These are phyloP conservation scores for Clivina fossor DNA, from an alignment of 2,888 invertebrate species.

Conservation along the genomic window DNA sequence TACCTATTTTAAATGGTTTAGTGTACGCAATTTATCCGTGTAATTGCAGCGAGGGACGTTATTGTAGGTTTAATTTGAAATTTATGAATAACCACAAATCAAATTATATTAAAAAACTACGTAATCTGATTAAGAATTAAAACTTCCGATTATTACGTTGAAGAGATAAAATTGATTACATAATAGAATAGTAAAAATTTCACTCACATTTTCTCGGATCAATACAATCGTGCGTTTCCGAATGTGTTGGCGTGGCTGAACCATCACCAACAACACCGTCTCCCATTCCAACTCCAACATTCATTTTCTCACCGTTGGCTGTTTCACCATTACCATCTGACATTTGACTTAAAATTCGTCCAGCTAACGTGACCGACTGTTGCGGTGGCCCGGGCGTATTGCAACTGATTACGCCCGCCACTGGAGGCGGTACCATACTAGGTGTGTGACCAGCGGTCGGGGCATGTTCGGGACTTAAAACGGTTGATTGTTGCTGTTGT, in stretches of 20 bases:
- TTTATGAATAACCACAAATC: not conserved
- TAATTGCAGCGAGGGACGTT: not conserved
- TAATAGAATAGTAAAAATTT: not conserved
- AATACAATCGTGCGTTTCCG: conserved; percentile 67
- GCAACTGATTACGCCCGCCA: conserved; percentile 54
- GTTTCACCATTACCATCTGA: conserved; percentile 41
- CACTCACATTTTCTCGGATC: conserved; percentile 66
- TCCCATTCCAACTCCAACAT: not conserved
- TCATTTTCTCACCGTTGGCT: not conserved
- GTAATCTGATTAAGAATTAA: not conserved
- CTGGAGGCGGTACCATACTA: conserved; percentile 49
- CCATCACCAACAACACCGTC: conserved; percentile 52
- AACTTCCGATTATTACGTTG: not conserved
- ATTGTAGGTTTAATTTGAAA: not conserved
- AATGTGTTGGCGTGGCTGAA: conserved; percentile 78
- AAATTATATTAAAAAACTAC: not conserved
- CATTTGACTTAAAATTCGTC: conserved; percentile 57
- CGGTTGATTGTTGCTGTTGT: conserved; percentile 44
- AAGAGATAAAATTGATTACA: not conserved
- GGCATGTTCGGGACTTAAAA: conserved; percentile 13
- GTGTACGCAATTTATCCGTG: too few relatives aligned
- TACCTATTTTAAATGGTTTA: too few relatives aligned
- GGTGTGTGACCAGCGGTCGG: conserved; percentile 9
- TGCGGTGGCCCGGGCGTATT: conserved; percentile 45
- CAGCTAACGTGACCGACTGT: conserved; percentile 44